Percentiles rank a stretch among this genome's conserved stretches.
phyloP scores from a whole-genome alignment of 1,140 invertebrate species.

The Holotrichia oblita region DNA sequence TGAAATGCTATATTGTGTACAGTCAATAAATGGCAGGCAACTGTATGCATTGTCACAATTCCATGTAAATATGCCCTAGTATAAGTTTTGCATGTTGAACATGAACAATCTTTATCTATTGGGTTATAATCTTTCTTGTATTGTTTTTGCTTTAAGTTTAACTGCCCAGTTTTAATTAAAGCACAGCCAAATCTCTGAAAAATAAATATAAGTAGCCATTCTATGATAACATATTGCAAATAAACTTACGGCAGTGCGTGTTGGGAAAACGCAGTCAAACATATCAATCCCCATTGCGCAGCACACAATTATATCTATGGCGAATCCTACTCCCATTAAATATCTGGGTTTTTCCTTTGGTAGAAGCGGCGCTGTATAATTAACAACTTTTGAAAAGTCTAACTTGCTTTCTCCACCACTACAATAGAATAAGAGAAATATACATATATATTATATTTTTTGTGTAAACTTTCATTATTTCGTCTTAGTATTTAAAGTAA shows the following conservation, averaged over 20 bases:
- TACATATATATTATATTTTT: too few species aligned
- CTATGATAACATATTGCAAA: slow-evolving; percentile 20
- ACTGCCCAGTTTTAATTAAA: slow-evolving; percentile 80
- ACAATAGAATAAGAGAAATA: slow-evolving; percentile 55
- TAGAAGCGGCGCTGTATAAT: slow-evolving; percentile 85
- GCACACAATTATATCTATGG: slow-evolving; percentile 96
- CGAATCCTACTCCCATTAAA: slow-evolving; percentile 97
- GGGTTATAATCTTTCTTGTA: slow-evolving; percentile 84
- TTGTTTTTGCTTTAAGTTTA: slow-evolving; percentile 84
- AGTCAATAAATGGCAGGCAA: slow-evolving; percentile 91
- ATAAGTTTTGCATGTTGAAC: slow-evolving; percentile 90
- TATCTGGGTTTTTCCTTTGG: slow-evolving; percentile 93
- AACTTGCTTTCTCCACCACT: slow-evolving; percentile 97
- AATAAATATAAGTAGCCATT: slow-evolving; percentile 59
- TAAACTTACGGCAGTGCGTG: slow-evolving; percentile 88
- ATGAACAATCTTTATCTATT: slow-evolving; percentile 89
- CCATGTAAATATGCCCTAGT: slow-evolving; percentile 92
- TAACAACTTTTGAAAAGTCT: slow-evolving; percentile 96
- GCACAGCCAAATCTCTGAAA: slow-evolving; percentile 93
- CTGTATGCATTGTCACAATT: slow-evolving; percentile 87
- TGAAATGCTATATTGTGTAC: slow-evolving; percentile 93
- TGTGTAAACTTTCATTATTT: too few species aligned
- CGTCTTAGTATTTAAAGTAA: too few species aligned
- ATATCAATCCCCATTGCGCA: slow-evolving; percentile 96
- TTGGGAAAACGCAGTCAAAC: slow-evolving; percentile 99